Base-by-base conservation (phyloP, 2,888 invertebrate species). In the Agrochola lota region DNA sequence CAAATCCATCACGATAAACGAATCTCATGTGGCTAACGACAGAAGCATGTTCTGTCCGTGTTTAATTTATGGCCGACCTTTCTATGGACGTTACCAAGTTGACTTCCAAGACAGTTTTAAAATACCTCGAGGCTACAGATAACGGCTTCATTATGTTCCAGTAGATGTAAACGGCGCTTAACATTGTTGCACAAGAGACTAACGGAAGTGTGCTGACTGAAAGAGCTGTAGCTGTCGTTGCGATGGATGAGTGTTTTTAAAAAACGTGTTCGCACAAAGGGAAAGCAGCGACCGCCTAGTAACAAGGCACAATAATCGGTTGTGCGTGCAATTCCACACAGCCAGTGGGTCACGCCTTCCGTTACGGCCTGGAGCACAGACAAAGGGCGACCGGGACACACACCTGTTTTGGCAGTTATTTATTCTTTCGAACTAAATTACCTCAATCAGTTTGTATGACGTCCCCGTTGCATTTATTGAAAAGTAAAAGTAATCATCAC, bases 371-470 rank as follows among this genome's bases (percentile, higher is more conserved):
- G 83, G 79, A 85, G 80, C 83, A 76, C 86, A 77, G 74, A 89
- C 88, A 90, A 87, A 89, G 88, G 88, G 88, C 87, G 77, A n/a
- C 84, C 86, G 85, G 85, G 85, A 81, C 86, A 79, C 84, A 82
- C 92, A 92, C 91, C 93, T 93, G 92, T 85, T 87, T 86, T 71
- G 79, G 83, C 88, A 84, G 85, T 87, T 88, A 83, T 87, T 77
- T 85, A 79, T 85, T 86, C 75, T 75, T 81, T 70, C 43, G 46
- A 74, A 66, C 72, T 40, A 80, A 81, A 80, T 84, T 74, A 52
- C 74, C 60, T 57, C 70, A 81, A 74, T 87, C 77, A 55, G 60
- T 74, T 79, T 75, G 60, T 71, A 73, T 67, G 26, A 26, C 73
- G 71, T 69, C 20, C 63, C 30, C 52, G 57, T 60, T 70, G 69